Evolutionary conservation across 2,797 vertebrate genomes (phyloP).

Genomic region (Dallia pectoralis): DNA sequence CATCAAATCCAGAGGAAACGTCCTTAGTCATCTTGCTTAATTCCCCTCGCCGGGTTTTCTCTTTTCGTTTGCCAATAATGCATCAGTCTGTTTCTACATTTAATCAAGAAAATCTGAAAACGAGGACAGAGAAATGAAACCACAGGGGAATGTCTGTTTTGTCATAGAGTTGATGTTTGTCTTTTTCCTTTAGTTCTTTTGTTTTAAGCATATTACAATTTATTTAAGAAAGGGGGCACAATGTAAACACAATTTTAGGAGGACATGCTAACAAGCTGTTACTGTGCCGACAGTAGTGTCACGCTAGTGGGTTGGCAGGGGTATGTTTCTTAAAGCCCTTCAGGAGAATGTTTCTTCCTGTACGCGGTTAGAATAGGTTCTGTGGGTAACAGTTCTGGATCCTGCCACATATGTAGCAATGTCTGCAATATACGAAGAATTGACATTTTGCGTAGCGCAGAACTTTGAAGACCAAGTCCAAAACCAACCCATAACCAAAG

Average conservation of each 20-base stretch:
- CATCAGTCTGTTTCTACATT: slow-evolving; percentile 62
- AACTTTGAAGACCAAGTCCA: not conserved
- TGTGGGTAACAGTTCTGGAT: slow-evolving; percentile 28
- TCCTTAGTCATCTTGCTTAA: slow-evolving; percentile 51
- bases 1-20: slow-evolving; percentile 56
- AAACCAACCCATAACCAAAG: slow-evolving; percentile 21
- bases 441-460: not conserved
- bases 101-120: slow-evolving; percentile 60
- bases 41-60: slow-evolving; percentile 42
- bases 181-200: slow-evolving; percentile 62
- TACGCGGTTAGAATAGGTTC: not conserved
- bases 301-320: slow-evolving; percentile 45
- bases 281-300: slow-evolving; percentile 52
- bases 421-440: not conserved
- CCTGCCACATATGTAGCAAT: slow-evolving; percentile 20
- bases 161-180: slow-evolving; percentile 62
- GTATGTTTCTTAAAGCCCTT: slow-evolving; percentile 46
- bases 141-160: slow-evolving; percentile 52
- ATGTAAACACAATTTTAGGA: slow-evolving; percentile 59
- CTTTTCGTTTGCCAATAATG: slow-evolving; percentile 67
- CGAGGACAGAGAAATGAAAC: slow-evolving; percentile 47
- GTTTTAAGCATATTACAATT: slow-evolving; percentile 59
- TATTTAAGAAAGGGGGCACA: slow-evolving; percentile 56
- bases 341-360: slow-evolving; percentile 43
- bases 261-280: slow-evolving; percentile 46